Evolutionary conservation across 1,140 invertebrate species (phyloP).

Genomic region (Drosophila burlai): DNA sequence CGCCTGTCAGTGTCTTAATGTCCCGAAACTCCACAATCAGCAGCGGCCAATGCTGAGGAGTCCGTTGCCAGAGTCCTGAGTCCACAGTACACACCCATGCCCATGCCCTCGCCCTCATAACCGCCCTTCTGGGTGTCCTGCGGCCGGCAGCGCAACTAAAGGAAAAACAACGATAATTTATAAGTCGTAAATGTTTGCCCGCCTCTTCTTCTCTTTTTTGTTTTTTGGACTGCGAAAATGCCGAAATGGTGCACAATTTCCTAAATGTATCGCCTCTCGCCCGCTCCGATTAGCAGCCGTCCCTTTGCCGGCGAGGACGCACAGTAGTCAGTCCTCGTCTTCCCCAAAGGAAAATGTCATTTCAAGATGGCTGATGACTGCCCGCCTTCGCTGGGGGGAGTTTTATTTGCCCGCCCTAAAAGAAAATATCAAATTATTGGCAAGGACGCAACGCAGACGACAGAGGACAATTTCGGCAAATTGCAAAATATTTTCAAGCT

Average conservation of each 20-base stretch:
- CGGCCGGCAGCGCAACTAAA: slow-evolving; percentile 59
- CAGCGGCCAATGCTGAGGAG: slow-evolving; percentile 43
- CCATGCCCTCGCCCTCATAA: slow-evolving; percentile 1
- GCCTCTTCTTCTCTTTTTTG: slow-evolving; percentile 27
- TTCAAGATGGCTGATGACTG: slow-evolving; percentile 64
- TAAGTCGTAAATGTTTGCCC: slow-evolving; percentile 74
- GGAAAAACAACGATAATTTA: slow-evolving; percentile 82
- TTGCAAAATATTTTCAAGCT: slow-evolving; percentile 77
- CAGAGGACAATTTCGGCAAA: slow-evolving; percentile 65
- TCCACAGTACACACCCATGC: slow-evolving; percentile 31
- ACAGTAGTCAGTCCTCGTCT: slow-evolving; percentile 25
- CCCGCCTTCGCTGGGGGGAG: slow-evolving; percentile 8
- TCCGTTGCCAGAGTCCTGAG: slow-evolving; percentile 1
- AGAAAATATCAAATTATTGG: slow-evolving; percentile 65
- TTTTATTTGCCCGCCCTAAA: slow-evolving; percentile 44
- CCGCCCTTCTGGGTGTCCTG: slow-evolving; percentile 74
- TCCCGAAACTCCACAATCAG: slow-evolving; percentile 80
- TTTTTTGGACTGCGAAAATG: slow-evolving; percentile 60
- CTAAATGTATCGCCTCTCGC: slow-evolving; percentile 72
- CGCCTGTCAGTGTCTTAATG: slow-evolving; percentile 82
- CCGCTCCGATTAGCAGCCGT: slow-evolving; percentile 72
- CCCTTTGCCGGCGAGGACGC: slow-evolving; percentile 43
- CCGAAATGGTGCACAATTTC: slow-evolving; percentile 76
- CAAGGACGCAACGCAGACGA: slow-evolving; percentile 40
- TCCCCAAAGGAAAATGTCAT: slow-evolving; percentile 43